These are phyloP conservation scores for Schizotus pectinicornis DNA, from an alignment of 2,888 invertebrate genomes.

Conservation along the genomic window DNA sequence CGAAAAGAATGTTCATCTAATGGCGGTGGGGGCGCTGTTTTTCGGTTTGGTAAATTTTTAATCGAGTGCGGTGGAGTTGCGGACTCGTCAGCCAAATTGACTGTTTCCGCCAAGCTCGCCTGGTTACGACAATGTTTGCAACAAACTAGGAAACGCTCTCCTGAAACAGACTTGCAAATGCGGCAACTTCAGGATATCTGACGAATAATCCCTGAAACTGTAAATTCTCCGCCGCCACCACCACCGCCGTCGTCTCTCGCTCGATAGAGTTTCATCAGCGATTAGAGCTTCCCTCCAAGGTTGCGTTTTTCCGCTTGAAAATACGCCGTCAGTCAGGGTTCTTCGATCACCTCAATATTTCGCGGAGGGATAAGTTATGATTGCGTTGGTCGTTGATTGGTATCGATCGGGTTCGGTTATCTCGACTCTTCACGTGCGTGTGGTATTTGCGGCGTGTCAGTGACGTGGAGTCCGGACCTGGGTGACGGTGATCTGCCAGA, in stretches of 20 bases:
- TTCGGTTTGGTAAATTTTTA: not conserved
- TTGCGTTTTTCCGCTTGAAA: no score
- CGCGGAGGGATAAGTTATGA: not conserved
- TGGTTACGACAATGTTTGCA: constrained; percentile 11
- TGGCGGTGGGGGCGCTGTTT: not conserved
- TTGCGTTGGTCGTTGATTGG: no score
- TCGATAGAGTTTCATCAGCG: not conserved
- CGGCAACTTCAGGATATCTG: constrained; percentile 13
- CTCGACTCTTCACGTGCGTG: no score
- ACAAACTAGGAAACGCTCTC: constrained; percentile 15
- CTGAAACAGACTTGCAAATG: constrained; percentile 12
- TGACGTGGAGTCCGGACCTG: constrained; percentile 43
- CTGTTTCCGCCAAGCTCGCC: constrained; percentile 8
- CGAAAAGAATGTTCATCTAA: no score
- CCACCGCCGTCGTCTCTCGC: not conserved
- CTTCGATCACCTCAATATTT: not conserved
- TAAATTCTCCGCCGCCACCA: constrained; percentile 4
- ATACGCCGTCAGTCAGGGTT: no score
- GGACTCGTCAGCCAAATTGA: constrained; percentile 11
- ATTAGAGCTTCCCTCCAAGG: no score
- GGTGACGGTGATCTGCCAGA: constrained; percentile 37
- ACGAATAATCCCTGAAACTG: constrained; percentile 11
- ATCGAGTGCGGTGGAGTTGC: not conserved
- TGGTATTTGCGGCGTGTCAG: constrained; percentile 29
- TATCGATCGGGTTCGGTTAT: no score